Base-by-base conservation (phyloP, 2,113 vertebrate species). In the Marcusenius ussheri region DNA sequence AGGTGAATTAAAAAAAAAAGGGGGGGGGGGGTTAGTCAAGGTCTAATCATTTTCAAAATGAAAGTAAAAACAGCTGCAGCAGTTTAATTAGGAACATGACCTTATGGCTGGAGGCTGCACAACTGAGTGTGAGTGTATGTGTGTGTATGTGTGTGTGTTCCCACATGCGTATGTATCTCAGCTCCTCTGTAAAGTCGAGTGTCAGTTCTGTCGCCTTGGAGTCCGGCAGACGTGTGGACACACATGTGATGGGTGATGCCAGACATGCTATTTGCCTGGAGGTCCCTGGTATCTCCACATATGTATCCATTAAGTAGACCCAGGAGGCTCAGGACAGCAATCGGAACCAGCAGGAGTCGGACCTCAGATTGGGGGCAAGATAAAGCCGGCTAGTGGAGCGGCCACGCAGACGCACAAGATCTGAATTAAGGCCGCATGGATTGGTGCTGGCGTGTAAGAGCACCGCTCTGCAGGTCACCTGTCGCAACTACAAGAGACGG, bases 11-110 rank as follows among this genome's bases (percentile, higher is more conserved):
- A 91, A 92, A 93, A 90, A 51, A 45, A 13, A 1, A 1, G 3
- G 31, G 50, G 93, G 39, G 9, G 27, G 5, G 15, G 35, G 15
- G 93, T 94, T 39, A 94, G 94, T 94, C 94, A 95, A 96, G 93
- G 94, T 95, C 94, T 95, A 96, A 96, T 96, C 93, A 96, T 95
- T 96, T 95, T 95, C 92, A 93, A 96, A 95, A 93, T 94, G 88
- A 95, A 97, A 97, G 93, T 94, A 95, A 95, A 95, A 96, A 95
- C 95, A 97, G 94, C 95, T 97, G 95, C 92, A 90, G 91, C 89
- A 92, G 92, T 95, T 96, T 95, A 95, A 96, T 95, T 94, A 96
- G 89, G 93, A 95, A 93, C 94, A 95, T 91, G 94, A 94, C 92
- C 95, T 96, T 93, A 94, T 45, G 94, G 93, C 93, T 94, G 95